Evolutionary conservation across 2,113 vertebrate species (phyloP), one percentile per base, ranked within the genome.

Genomic region (Sander vitreus): DNA sequence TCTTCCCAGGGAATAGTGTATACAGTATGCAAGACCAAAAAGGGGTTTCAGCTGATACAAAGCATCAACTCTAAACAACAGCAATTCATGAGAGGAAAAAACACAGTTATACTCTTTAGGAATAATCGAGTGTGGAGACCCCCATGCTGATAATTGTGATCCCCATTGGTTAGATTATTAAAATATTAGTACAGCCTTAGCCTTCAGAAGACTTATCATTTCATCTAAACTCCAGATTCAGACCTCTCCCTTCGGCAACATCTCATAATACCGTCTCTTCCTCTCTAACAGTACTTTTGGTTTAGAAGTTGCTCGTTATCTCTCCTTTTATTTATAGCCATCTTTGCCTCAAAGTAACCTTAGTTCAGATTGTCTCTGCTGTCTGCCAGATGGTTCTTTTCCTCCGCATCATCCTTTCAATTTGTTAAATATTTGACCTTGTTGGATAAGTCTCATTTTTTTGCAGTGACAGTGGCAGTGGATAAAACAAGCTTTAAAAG

Each of bases 231-330:
- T 72, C 50, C 54, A 60, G 25, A 57, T 74, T 85, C 43, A 75
- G 43, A 80, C 15, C 57, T 36, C 5, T 62, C 58, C 72, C 50
- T 33, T 48, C 12, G 39, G 81, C 76, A 65, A 16, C 36, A 27
- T 79, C 73, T 78, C 69, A 27, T 77, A 80, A 76, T 47, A 12
- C 4, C 0, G 0, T 54, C 39, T 64, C 51, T 67, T 75, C 54
- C 50, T 77, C n/a, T 79, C 18, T 66, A 64, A 64, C 72, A 36
- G 27, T 57, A 48, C 30, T 58, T 73, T 65, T 74, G 57, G 23
- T 80, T 72, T 15, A 36, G 55, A 74, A 27, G 54, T 63, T 64
- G 21, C 78, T 71, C 53, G 33, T 88, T 83, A 75, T 81, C 80
- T 43, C 13, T 69, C n/a, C 48, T 36, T 36, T 70, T 67, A 65